Percentiles rank a stretch among this genome's conserved stretches.
Conservation (phyloP, 2,888 invertebrate genomes). For the Drosophila anomalata region DNA sequence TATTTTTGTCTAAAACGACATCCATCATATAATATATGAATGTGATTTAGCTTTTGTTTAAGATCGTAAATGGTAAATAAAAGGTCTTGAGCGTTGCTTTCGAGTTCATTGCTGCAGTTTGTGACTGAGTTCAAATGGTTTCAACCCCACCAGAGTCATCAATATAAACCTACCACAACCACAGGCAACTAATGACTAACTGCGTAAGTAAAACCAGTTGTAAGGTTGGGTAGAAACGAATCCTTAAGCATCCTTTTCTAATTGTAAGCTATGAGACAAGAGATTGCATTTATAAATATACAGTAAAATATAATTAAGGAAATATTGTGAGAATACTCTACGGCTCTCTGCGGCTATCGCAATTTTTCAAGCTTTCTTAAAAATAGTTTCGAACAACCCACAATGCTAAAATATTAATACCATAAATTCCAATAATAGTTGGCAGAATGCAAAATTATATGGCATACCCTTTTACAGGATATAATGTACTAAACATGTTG, state of each 20-base stretch:
- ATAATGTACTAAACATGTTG: constrained; percentile 32
- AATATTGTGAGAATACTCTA: background rate
- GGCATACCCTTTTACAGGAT: constrained; percentile 11
- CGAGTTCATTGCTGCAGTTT: constrained; percentile 3
- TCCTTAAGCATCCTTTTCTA: background rate
- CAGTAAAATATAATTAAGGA: background rate
- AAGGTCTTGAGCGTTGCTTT: background rate
- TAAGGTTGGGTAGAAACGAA: background rate
- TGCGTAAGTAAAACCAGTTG: constrained; percentile 25
- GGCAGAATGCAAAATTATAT: background rate
- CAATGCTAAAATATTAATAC: background rate
- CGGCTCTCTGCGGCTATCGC: background rate
- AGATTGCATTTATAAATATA: background rate
- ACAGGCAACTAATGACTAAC: constrained; percentile 39
- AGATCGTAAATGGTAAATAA: background rate
- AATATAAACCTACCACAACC: constrained; percentile 39
- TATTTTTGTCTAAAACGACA: constrained; percentile 3
- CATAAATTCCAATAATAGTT: constrained; percentile 1
- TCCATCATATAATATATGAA: background rate
- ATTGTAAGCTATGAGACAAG: background rate
- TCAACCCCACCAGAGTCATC: constrained; percentile 34
- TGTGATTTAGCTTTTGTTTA: constrained; percentile 14
- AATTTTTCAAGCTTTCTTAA: background rate
- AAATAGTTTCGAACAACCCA: background rate
- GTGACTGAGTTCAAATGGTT: constrained; percentile 28